A percentile compares a stretch with the other conserved stretches of the same genome.
Conservation (phyloP, 64 coral and sea anemone species). For the Stichodactyla helianthus region DNA sequence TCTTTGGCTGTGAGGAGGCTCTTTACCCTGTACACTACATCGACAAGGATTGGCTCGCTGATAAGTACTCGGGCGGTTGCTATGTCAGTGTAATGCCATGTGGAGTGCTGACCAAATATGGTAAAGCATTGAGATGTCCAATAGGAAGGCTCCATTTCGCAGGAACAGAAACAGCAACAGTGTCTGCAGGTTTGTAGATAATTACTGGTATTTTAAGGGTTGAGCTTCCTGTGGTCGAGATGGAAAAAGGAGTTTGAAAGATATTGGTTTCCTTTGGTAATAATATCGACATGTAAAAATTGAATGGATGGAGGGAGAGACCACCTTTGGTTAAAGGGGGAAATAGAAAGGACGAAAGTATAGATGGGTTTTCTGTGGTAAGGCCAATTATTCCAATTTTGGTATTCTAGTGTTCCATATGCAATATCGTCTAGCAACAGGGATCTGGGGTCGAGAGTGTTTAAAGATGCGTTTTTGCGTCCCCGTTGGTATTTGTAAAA, state of each 20-base stretch:
- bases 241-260: background rate
- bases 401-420: too few relatives aligned
- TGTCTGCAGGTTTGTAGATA: conserved; percentile 73
- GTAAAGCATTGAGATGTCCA: conserved; percentile 52
- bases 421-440: too few relatives aligned
- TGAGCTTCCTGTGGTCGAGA: background rate
- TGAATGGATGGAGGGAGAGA: too few relatives aligned
- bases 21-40: conserved; percentile 74
- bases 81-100: conserved; percentile 77
- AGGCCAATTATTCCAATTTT: too few relatives aligned
- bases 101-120: conserved; percentile 74
- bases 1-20: conserved; percentile 74
- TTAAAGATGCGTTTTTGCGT: too few relatives aligned
- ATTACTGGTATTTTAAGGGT: background rate
- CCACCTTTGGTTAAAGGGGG: too few relatives aligned
- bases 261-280: too few relatives aligned
- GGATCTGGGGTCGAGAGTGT: too few relatives aligned
- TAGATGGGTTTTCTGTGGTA: too few relatives aligned
- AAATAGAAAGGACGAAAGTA: too few relatives aligned
- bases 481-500: too few relatives aligned
- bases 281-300: too few relatives aligned
- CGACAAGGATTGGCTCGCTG: conserved; percentile 95
- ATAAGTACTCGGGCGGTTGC: conserved; percentile 93
- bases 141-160: conserved; percentile 83
- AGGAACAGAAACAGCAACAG: conserved; percentile 92